These are phyloP conservation scores for Drosophila macrothrix DNA, from an alignment of 2,888 invertebrate genomes.

Conservation along the genomic window DNA sequence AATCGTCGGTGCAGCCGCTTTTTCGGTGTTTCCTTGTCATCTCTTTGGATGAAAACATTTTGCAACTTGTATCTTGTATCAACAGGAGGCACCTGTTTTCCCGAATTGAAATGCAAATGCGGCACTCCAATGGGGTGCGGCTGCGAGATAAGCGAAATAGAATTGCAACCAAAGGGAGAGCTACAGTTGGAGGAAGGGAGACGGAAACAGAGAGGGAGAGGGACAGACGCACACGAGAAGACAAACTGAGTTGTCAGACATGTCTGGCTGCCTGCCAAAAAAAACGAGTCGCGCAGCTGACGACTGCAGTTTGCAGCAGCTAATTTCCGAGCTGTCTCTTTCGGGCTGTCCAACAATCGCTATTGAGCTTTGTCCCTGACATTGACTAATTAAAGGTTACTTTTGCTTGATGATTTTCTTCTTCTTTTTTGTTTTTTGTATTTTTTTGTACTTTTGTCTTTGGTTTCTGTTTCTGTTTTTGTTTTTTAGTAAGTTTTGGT, in stretches of 20 bases:
- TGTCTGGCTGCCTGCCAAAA: constrained; percentile 50
- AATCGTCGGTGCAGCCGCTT: background rate
- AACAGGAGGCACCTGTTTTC: constrained; percentile 33
- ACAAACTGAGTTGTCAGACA: constrained; percentile 39
- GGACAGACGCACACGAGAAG: background rate
- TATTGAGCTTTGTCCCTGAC: constrained; percentile 40
- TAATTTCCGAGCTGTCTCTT: constrained; percentile 6
- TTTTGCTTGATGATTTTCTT: background rate
- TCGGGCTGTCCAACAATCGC: constrained; percentile 42
- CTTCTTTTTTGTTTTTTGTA: constrained; percentile 20
- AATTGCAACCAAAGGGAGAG: background rate
- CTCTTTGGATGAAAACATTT: background rate
- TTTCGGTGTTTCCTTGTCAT: background rate
- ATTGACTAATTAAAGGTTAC: constrained; percentile 59
- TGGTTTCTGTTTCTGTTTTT: background rate
- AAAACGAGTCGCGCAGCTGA: background rate
- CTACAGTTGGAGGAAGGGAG: background rate
- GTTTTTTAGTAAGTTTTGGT: background rate
- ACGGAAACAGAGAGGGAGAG: background rate
- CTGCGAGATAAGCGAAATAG: background rate
- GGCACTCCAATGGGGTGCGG: constrained; percentile 20
- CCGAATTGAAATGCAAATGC: constrained; percentile 44
- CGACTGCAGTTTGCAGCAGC: background rate
- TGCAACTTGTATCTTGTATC: constrained; percentile 1
- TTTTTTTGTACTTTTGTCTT: constrained; percentile 5